Evolutionary conservation across 2,888 invertebrate species (phyloP).

Genomic region (Andricus quercusramuli): DNA sequence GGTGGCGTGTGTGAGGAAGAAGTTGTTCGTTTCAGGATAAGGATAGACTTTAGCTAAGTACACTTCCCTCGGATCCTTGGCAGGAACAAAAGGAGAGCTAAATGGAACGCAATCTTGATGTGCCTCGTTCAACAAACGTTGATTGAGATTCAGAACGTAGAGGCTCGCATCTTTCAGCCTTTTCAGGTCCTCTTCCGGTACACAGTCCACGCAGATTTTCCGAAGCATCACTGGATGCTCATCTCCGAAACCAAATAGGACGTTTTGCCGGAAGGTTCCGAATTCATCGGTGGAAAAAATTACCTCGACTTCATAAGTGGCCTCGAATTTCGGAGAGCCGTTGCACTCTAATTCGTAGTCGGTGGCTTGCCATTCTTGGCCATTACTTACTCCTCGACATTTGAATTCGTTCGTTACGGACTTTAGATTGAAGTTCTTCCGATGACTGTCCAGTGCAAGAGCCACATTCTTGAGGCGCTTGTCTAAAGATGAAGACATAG

Average conservation of each 20-base stretch:
- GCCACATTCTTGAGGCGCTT: constrained; percentile 64
- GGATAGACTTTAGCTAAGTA: constrained; percentile 83
- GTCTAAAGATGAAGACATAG: constrained; percentile 51
- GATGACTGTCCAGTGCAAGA: constrained; percentile 63
- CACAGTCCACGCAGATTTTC: constrained; percentile 88
- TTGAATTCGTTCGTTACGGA: constrained; percentile 53
- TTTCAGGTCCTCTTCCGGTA: constrained; percentile 84
- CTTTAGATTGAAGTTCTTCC: constrained; percentile 64
- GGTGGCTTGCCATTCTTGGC: constrained; percentile 63
- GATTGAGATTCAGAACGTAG: constrained; percentile 82
- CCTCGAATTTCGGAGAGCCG: constrained; percentile 49
- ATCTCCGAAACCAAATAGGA: constrained; percentile 87
- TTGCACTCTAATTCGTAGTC: constrained; percentile 7
- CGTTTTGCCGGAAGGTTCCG: constrained; percentile 88
- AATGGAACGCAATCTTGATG: constrained; percentile 81
- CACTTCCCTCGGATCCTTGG: constrained; percentile 77
- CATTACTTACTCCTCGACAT: constrained; percentile 57
- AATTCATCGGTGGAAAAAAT: constrained; percentile 75
- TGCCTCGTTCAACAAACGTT: constrained; percentile 80
- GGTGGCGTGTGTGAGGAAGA: constrained; percentile 85
- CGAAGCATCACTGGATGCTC: constrained; percentile 83
- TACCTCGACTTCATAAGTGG: constrained; percentile 47
- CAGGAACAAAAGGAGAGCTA: constrained; percentile 81
- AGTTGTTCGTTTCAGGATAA: constrained; percentile 84
- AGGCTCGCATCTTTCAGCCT: constrained; percentile 84